Percentiles rank a stretch among this genome's conserved stretches.
Conservation (phyloP, 2,888 invertebrate genomes). For the Leucophenga maculata region DNA sequence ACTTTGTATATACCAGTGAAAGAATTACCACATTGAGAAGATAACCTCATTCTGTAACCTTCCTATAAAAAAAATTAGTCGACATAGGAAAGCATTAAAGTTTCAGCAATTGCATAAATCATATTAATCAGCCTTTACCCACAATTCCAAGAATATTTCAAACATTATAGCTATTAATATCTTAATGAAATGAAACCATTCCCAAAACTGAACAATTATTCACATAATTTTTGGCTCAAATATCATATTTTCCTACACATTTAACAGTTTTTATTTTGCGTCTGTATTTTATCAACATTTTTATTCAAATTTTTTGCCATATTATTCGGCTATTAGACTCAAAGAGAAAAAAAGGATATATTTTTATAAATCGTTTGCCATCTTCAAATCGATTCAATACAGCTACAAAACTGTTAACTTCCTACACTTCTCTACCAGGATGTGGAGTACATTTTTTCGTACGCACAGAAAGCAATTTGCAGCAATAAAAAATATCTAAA, state of each 20-base stretch:
- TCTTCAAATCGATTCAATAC: conserved; percentile 1
- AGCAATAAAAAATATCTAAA: conserved; percentile 1
- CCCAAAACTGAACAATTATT: background rate
- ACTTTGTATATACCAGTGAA: too few relatives aligned
- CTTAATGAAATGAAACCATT: too few relatives aligned
- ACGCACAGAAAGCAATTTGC: background rate
- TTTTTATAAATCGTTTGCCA: conserved; percentile 18
- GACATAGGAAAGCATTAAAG: too few relatives aligned
- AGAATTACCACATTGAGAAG: too few relatives aligned
- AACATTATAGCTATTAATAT: too few relatives aligned
- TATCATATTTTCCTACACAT: background rate
- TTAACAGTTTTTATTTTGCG: conserved; percentile 31
- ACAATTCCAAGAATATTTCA: too few relatives aligned
- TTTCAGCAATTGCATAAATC: too few relatives aligned
- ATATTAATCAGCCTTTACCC: too few relatives aligned
- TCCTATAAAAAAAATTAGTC: too few relatives aligned
- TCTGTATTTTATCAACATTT: conserved; percentile 61
- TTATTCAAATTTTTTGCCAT: conserved; percentile 55
- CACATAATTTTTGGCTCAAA: background rate
- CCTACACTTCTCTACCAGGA: background rate
- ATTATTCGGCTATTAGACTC: background rate
- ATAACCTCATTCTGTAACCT: too few relatives aligned
- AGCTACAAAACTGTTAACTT: background rate
- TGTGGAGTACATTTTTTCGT: background rate
- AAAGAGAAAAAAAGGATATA: conserved; percentile 4